phyloP scores from a whole-genome alignment of 2,888 invertebrate genomes.

The Bellardia bayeri region DNA sequence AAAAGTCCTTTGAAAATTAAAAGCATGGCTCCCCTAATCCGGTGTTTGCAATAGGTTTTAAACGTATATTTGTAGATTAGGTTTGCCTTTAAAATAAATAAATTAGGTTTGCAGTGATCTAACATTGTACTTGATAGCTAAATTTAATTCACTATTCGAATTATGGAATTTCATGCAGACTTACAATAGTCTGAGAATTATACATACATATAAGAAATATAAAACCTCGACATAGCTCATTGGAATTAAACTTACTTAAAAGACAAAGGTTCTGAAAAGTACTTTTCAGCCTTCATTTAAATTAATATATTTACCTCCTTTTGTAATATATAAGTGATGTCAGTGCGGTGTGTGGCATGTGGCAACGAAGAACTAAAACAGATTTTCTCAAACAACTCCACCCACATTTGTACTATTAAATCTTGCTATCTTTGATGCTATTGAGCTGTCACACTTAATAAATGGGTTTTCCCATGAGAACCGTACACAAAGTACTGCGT shows the following conservation, averaged over 20 bases:
- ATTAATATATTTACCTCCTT: neutral
- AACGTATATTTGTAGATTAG: no score
- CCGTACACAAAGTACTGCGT: slow-evolving; percentile 20
- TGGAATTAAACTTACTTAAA: no score
- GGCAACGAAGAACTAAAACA: slow-evolving; percentile 7
- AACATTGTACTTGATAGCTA: no score
- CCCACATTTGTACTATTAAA: slow-evolving; percentile 47
- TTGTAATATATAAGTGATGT: slow-evolving; percentile 12
- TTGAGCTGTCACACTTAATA: slow-evolving; percentile 68
- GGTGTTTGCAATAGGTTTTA: no score
- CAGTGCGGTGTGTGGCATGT: slow-evolving; percentile 20
- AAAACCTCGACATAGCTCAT: no score
- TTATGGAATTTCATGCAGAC: no score
- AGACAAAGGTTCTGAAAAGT: neutral
- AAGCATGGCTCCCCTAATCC: no score
- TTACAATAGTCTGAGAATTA: no score
- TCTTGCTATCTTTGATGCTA: slow-evolving; percentile 52
- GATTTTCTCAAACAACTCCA: slow-evolving; percentile 47
- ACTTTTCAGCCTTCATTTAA: neutral
- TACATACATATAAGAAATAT: no score
- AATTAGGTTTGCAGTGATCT: no score
- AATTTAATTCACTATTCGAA: no score
- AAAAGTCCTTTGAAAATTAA: neutral
- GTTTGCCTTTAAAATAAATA: no score
- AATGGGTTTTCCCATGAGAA: slow-evolving; percentile 56